phyloP scores from a whole-genome alignment of 2,113 vertebrate species.

The Menura novaehollandiae region DNA sequence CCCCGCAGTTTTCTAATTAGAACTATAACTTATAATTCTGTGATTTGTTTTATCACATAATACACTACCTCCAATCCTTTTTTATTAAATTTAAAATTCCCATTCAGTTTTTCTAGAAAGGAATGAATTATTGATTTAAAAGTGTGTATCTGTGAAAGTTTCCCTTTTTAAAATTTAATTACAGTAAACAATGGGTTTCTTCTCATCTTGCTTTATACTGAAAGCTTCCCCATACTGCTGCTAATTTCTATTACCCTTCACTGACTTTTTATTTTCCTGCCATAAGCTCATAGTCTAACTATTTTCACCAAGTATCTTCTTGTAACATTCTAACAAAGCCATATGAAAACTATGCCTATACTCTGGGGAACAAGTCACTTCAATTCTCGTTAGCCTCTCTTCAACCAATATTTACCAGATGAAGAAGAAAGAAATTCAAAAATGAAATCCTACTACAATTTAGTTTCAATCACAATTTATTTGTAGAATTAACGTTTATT shows the following conservation, averaged over 20 bases:
- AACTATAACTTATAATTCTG: background rate
- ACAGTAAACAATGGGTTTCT: background rate
- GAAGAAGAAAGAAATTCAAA: constrained; percentile 21
- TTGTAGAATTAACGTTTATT: constrained; percentile 53
- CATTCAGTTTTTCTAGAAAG: background rate
- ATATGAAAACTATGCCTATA: background rate
- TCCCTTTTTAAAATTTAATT: background rate
- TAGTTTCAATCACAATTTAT: background rate
- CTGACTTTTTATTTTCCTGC: background rate
- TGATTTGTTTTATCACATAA: background rate
- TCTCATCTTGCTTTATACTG: background rate
- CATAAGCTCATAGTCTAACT: background rate
- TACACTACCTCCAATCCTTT: background rate
- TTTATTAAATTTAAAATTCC: background rate
- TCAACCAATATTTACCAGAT: constrained; percentile 19
- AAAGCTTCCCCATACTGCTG: background rate
- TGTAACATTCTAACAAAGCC: constrained; percentile 28
- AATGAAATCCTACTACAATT: constrained; percentile 6
- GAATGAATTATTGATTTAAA: background rate
- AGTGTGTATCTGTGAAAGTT: background rate
- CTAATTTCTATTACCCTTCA: background rate
- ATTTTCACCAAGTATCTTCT: background rate
- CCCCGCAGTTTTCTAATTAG: background rate
- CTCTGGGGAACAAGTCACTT: background rate
- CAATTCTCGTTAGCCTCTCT: background rate